Conservation (phyloP, 1,140 invertebrate genomes). For the Gerris buenoi region DNA sequence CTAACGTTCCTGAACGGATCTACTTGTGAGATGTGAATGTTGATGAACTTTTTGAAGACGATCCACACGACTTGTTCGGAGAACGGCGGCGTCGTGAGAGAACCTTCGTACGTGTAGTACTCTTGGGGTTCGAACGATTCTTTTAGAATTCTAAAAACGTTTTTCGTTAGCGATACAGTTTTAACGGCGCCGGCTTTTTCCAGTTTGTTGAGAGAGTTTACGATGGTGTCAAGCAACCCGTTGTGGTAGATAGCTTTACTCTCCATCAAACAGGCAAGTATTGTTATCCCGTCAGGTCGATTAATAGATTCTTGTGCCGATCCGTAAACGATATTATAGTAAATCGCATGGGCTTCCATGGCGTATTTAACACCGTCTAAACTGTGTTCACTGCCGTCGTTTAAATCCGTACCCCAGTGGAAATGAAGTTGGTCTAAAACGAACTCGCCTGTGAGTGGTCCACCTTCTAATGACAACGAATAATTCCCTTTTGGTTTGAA, state of each 20-base stretch:
- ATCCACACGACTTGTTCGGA: constrained; percentile 80
- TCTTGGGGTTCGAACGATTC: not conserved
- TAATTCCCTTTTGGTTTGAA: not conserved
- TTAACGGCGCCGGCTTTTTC: not conserved
- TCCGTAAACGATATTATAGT: not conserved
- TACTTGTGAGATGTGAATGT: constrained; percentile 62
- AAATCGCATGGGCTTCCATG: constrained; percentile 1
- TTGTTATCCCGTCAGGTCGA: not conserved
- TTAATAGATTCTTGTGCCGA: not conserved
- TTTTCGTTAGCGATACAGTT: not conserved
- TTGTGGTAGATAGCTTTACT: not conserved
- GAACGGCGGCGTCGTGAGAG: constrained; percentile 82
- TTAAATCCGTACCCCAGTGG: not conserved
- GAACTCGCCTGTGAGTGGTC: not conserved
- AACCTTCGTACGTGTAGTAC: constrained; percentile 73
- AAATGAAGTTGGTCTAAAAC: constrained; percentile 1
- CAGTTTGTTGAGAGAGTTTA: not conserved
- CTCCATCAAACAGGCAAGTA: not conserved
- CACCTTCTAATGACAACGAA: not conserved
- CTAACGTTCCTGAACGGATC: not conserved
- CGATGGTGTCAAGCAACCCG: not conserved
- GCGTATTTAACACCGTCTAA: not conserved
- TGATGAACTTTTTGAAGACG: constrained; percentile 57
- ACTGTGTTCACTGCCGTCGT: not conserved
- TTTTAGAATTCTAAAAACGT: not conserved